phyloP scores from a whole-genome alignment of 2,888 invertebrate species.

The Sepiola atlantica region DNA sequence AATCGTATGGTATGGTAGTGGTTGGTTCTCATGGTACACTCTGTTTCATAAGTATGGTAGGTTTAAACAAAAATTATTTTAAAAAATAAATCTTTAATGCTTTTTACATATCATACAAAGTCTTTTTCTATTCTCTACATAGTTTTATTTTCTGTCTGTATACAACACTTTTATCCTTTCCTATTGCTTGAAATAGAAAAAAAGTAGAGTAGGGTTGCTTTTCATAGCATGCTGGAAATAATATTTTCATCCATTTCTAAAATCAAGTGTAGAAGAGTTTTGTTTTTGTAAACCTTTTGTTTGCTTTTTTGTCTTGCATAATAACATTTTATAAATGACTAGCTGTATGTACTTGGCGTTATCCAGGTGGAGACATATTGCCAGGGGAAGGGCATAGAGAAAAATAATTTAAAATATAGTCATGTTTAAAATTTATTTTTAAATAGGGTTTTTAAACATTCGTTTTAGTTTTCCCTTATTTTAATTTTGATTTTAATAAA shows the following conservation, averaged over 20 bases:
- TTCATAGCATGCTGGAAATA: neutral
- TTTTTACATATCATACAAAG: neutral
- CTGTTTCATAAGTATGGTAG: neutral
- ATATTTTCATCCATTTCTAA: neutral
- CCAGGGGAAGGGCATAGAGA: too few species aligned
- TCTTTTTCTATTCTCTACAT: neutral
- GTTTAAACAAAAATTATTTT: too few species aligned
- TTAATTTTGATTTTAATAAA: too few species aligned
- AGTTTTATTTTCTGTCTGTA: neutral
- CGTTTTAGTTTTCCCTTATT: too few species aligned
- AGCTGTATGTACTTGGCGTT: too few species aligned
- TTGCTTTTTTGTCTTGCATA: neutral
- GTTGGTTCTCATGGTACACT: conserved; percentile 4
- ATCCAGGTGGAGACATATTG: too few species aligned
- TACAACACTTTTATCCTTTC: neutral
- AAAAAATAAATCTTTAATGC: neutral
- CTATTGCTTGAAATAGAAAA: neutral
- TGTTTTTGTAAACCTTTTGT: neutral
- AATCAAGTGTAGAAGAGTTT: neutral
- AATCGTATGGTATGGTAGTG: neutral
- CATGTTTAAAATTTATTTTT: too few species aligned
- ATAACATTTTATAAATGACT: too few species aligned
- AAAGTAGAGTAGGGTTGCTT: neutral
- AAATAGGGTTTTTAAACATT: too few species aligned
- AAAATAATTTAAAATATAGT: too few species aligned